These are phyloP conservation scores for Microcebus tavaratra DNA, from an alignment of 2,113 vertebrate species.

Conservation along the genomic window DNA sequence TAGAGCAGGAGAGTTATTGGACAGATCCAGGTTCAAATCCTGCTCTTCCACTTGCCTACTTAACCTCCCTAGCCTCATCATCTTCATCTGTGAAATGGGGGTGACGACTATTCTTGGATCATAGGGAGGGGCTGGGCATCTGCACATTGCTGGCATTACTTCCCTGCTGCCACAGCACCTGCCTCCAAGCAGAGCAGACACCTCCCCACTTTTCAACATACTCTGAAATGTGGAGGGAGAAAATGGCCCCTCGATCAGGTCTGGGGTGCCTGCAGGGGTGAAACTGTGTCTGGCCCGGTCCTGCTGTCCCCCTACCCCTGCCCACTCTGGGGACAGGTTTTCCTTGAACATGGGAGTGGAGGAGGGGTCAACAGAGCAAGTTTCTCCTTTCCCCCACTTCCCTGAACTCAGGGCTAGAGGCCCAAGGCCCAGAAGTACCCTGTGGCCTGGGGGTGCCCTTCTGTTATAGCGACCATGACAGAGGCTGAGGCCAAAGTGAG, in stretches of 20 bases:
- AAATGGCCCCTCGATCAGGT: background rate
- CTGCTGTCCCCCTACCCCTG: background rate
- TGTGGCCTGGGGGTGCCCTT: background rate
- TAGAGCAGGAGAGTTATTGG: background rate
- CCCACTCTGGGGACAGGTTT: background rate
- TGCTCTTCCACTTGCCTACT: background rate
- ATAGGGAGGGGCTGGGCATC: background rate
- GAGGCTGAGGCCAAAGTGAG: background rate
- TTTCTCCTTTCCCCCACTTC: background rate
- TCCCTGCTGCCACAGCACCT: background rate
- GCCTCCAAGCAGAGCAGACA: background rate
- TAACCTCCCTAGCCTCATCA: background rate
- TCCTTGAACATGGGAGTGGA: background rate
- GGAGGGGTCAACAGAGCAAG: background rate
- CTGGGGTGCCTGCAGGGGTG: background rate
- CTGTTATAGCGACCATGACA: background rate
- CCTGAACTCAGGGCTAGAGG: background rate
- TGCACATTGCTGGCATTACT: background rate
- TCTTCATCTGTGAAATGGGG: background rate
- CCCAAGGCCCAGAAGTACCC: background rate
- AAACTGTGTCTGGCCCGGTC: background rate
- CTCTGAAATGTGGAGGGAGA: background rate
- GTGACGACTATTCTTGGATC: background rate
- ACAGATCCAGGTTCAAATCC: background rate
- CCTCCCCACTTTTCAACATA: background rate